Base-by-base conservation (phyloP, 53 echinoderm and acorn worm genomes). In the Apostichopus leukothele region DNA sequence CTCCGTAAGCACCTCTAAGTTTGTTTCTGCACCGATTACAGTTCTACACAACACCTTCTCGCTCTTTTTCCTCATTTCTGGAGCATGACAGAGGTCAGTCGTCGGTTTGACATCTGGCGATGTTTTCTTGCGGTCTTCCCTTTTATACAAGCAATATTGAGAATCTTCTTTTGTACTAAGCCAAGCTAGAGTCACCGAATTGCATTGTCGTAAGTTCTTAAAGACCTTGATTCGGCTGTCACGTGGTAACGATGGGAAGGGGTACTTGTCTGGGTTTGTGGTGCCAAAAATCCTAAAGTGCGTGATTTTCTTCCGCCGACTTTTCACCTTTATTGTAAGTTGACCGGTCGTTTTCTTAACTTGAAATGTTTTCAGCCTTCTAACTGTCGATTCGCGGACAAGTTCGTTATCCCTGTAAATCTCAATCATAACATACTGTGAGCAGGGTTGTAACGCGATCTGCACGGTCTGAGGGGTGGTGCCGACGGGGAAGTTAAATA, bases 111-210 rank as follows among this genome's bases (percentile, higher is more conserved):
- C 73, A 14, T 57, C 76, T 10, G 90, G 26, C 66, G 80, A 79
- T 20, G 61, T 78, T 50, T 91, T 77, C 60, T 91, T 90, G 11
- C 68, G 76, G 60, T 99, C 99, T 84, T 91, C 94, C 67, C 96
- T 89, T 89, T 91, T 96, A 89, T 99, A 99, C 86, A 99, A 91
- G 88, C 99, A 99, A 76, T 99, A 99, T 76, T 99, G 96, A 11
- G 99, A 92, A 66, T 91, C 94, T 68, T 99, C 99, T 59, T 92
- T 94, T 51, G 99, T 96, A 60, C 92, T 95, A 27, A 96, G 91
- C 99, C 99, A 99, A 27, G 96, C 99, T 88, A 99, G 59, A 12
- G 96, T 99, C 59, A 99, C 92, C 26, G 99, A 96, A 84, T 93
- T 91, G 79, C 99, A 99, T 88, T 94, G 90, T 59, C 96, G 94